These are phyloP conservation scores for Gnatocerus cornutus DNA, from an alignment of 2,888 invertebrate genomes.

Conservation along the genomic window DNA sequence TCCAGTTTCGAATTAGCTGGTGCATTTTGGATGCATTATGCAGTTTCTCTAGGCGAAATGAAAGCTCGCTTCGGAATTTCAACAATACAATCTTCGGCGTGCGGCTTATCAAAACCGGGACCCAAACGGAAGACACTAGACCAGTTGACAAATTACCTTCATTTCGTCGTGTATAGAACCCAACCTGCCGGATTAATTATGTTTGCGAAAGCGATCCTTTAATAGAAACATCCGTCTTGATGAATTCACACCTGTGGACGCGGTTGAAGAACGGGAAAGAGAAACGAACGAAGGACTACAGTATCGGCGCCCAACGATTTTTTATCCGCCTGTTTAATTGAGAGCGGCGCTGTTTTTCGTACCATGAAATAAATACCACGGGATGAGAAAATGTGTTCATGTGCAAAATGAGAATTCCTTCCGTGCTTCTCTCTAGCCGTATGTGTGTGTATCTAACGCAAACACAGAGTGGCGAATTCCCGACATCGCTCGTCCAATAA, in stretches of 20 bases:
- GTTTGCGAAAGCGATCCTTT: slow-evolving; percentile 38
- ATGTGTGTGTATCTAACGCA: slow-evolving; percentile 29
- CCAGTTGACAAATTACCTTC: slow-evolving; percentile 46
- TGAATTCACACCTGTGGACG: slow-evolving; percentile 33
- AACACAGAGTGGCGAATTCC: slow-evolving; percentile 38
- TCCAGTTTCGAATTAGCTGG: neutral
- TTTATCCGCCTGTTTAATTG: neutral
- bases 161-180: slow-evolving; percentile 41
- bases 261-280: neutral
- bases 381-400: slow-evolving; percentile 41
- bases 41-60: slow-evolving; percentile 3
- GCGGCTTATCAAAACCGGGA: slow-evolving; percentile 19
- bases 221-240: slow-evolving; percentile 42
- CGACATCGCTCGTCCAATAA: slow-evolving; percentile 39
- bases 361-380: slow-evolving; percentile 14
- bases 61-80: slow-evolving; percentile 19
- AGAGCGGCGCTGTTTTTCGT: slow-evolving; percentile 7
- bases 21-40: slow-evolving; percentile 20
- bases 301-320: too few species aligned
- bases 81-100: slow-evolving; percentile 13
- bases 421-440: slow-evolving; percentile 14
- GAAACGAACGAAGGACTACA: neutral
- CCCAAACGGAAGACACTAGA: slow-evolving; percentile 22
- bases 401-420: slow-evolving; percentile 48
- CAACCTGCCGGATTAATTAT: slow-evolving; percentile 41